phyloP scores from a whole-genome alignment of 2,113 vertebrate species.

The Burhinus bistriatus region DNA sequence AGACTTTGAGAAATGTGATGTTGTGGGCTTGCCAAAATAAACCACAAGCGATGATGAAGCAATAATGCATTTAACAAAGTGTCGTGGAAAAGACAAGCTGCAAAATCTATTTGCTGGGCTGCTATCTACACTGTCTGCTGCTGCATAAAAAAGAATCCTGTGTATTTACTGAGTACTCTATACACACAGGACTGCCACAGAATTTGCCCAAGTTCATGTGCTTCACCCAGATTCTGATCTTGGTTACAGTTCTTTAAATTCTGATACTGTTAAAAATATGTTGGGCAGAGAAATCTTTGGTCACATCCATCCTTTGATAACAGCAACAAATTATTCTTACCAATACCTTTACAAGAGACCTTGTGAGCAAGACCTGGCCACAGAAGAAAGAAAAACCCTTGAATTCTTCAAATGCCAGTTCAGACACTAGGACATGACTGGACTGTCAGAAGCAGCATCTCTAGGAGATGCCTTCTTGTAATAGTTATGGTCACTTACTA shows the following conservation, averaged over 20 bases:
- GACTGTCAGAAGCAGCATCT: neutral
- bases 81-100: neutral
- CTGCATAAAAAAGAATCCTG: neutral
- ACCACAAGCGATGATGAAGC: neutral
- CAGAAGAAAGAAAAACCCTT: neutral
- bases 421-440: neutral
- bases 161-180: neutral
- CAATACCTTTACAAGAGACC: neutral
- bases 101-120: neutral
- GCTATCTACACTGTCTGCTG: neutral
- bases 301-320: neutral
- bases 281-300: neutral
- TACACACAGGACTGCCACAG: no score
- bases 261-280: neutral
- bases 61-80: conserved; percentile 23
- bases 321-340: neutral
- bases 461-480: neutral
- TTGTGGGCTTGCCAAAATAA: conserved; percentile 10
- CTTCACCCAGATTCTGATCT: neutral
- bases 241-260: neutral
- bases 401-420: neutral
- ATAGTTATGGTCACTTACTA: neutral
- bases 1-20: neutral
- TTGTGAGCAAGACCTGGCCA: neutral
- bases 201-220: neutral